These are phyloP conservation scores for Oreochromis niloticus DNA, from an alignment of 2,113 vertebrate genomes.

Conservation along the genomic window DNA sequence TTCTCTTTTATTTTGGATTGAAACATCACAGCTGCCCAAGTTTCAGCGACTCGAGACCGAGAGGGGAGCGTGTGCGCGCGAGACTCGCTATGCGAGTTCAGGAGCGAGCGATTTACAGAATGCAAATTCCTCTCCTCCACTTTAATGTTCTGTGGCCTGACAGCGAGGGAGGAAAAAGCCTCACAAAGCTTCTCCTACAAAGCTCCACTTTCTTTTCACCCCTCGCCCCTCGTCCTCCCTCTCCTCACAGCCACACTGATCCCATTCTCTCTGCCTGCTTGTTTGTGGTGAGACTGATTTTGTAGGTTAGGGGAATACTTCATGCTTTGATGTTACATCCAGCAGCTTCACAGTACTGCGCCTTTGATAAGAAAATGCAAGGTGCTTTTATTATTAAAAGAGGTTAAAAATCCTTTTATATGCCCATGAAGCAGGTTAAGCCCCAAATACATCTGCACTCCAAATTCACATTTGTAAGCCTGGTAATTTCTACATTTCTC, in stretches of 20 bases:
- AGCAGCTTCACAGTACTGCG: not conserved
- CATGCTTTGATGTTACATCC: constrained; percentile 50
- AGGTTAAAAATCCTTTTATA: constrained; percentile 9
- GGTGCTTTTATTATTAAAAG: constrained; percentile 20
- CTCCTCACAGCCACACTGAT: constrained; percentile 38
- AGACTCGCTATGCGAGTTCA: not conserved
- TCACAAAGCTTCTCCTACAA: constrained; percentile 48
- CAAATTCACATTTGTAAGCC: not conserved
- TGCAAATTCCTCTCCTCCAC: constrained; percentile 57
- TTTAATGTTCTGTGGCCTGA: constrained; percentile 34
- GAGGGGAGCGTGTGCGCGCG: not conserved
- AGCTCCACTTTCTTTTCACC: constrained; percentile 45
- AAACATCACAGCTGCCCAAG: not conserved
- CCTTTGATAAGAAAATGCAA: constrained; percentile 18
- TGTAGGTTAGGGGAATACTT: constrained; percentile 15
- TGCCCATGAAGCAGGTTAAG: not conserved
- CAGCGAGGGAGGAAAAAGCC: constrained; percentile 32
- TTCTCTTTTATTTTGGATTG: not conserved
- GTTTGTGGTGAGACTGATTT: constrained; percentile 32
- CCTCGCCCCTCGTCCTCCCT: not conserved
- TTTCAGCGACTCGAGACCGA: not conserved
- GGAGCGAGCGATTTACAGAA: constrained; percentile 26
- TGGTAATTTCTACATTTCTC: not conserved
- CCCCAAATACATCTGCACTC: not conserved
- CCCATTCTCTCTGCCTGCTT: constrained; percentile 46